Evolutionary conservation across 1,140 invertebrate genomes (phyloP).

Genomic region (Himalopsyche phryganea): DNA sequence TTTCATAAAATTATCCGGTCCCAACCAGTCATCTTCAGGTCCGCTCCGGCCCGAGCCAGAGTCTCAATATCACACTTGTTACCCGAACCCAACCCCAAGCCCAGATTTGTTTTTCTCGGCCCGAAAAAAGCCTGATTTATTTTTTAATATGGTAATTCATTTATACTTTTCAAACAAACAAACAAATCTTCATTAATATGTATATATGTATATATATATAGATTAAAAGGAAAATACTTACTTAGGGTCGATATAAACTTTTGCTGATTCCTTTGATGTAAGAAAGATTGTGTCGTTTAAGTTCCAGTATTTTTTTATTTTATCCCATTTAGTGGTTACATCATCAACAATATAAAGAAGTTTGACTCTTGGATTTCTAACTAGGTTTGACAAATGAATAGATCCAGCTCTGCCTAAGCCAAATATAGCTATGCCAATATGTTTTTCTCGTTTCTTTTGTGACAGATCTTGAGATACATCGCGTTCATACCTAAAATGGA

Average conservation of each 20-base stretch:
- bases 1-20: too few species aligned
- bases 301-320: conserved; percentile 53
- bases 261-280: conserved; percentile 50
- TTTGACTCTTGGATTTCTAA: conserved; percentile 52
- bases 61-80: too few species aligned
- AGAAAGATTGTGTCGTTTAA: conserved; percentile 50
- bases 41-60: too few species aligned
- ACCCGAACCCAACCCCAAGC: too few species aligned
- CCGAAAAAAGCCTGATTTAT: too few species aligned
- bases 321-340: conserved; percentile 44
- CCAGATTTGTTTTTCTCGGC: too few species aligned
- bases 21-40: too few species aligned
- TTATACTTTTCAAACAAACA: too few species aligned
- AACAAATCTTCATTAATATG: too few species aligned
- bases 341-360: conserved; percentile 63
- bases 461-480: conserved; percentile 17
- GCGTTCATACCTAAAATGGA: conserved; percentile 22
- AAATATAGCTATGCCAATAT: conserved; percentile 53
- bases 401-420: conserved; percentile 59
- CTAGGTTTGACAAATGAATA: conserved; percentile 60
- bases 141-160: too few species aligned
- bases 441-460: conserved; percentile 26
- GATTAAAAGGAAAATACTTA: conserved; percentile 39
- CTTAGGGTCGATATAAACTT: conserved; percentile 56
- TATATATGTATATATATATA: too few species aligned